Evolutionary conservation across 2,113 vertebrate species (phyloP).

Genomic region (Prunella himalayana): DNA sequence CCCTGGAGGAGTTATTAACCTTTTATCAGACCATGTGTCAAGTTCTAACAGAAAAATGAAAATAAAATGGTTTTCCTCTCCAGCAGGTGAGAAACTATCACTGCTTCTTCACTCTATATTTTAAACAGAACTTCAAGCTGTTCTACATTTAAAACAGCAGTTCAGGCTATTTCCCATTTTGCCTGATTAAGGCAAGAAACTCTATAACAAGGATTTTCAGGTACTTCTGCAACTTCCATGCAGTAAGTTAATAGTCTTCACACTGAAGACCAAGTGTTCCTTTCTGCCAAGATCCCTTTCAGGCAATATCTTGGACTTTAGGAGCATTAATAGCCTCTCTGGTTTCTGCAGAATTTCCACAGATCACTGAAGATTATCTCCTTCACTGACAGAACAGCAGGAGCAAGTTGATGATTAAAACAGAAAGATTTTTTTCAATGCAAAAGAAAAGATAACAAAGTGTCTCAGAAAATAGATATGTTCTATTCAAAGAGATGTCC

Average conservation of each 20-base stretch:
- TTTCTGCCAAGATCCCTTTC: background rate
- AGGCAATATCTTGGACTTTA: background rate
- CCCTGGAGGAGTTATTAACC: background rate
- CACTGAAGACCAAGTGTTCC: background rate
- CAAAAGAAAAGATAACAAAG: background rate
- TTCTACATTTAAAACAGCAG: background rate
- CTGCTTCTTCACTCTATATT: background rate
- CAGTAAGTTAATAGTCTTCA: background rate
- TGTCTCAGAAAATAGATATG: background rate
- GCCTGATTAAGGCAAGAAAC: background rate
- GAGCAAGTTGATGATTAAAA: background rate
- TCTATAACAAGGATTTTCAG: background rate
- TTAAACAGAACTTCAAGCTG: background rate
- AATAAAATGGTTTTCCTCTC: background rate
- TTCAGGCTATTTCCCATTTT: background rate
- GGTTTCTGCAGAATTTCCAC: background rate
- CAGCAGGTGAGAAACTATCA: background rate
- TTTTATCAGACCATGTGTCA: background rate
- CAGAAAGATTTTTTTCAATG: background rate
- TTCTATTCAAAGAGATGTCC: background rate
- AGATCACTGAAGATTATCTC: background rate
- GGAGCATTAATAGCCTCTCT: background rate
- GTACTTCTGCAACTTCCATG: background rate
- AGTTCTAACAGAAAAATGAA: background rate
- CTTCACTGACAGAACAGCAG: background rate